phyloP scores from a whole-genome alignment of 2,888 invertebrate genomes.

The Abrostola tripartita region DNA sequence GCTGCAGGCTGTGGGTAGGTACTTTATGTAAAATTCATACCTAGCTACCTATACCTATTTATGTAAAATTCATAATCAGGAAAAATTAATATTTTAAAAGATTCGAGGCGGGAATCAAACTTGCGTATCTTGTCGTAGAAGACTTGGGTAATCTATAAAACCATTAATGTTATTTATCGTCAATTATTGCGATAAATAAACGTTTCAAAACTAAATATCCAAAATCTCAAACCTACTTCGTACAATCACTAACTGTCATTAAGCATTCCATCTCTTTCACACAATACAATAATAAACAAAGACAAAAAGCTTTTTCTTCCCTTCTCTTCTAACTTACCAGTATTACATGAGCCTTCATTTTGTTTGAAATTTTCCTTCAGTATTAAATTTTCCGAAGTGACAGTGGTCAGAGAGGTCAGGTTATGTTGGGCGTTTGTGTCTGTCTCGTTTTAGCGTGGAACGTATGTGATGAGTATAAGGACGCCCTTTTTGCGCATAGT shows the following conservation, averaged over 20 bases:
- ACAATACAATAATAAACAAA: conserved; percentile 73
- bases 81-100: too few relatives aligned
- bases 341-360: conserved; percentile 16
- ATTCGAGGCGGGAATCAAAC: too few relatives aligned
- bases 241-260: conserved; percentile 64
- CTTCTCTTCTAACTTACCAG: conserved; percentile 57
- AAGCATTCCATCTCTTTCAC: conserved; percentile 67
- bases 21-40: too few relatives aligned
- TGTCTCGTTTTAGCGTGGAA: conserved; percentile 74
- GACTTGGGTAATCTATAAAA: conserved; percentile 14
- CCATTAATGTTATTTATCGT: too few relatives aligned
- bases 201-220: conserved; percentile 30
- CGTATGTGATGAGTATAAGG: conserved; percentile 85
- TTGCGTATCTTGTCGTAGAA: too few relatives aligned
- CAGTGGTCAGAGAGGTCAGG: conserved; percentile 45
- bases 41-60: too few relatives aligned
- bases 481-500: conserved; percentile 87
- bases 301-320: conserved; percentile 72
- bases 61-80: too few relatives aligned
- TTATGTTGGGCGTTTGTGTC: conserved; percentile 35
- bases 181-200: conserved; percentile 5
- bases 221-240: conserved; percentile 55
- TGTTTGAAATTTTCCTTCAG: conserved; percentile 16
- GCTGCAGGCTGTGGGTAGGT: too few relatives aligned
- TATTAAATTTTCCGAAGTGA: conserved; percentile 20